Evolutionary conservation across 2,888 invertebrate genomes (phyloP).

Genomic region (Drosophila bunnanda): DNA sequence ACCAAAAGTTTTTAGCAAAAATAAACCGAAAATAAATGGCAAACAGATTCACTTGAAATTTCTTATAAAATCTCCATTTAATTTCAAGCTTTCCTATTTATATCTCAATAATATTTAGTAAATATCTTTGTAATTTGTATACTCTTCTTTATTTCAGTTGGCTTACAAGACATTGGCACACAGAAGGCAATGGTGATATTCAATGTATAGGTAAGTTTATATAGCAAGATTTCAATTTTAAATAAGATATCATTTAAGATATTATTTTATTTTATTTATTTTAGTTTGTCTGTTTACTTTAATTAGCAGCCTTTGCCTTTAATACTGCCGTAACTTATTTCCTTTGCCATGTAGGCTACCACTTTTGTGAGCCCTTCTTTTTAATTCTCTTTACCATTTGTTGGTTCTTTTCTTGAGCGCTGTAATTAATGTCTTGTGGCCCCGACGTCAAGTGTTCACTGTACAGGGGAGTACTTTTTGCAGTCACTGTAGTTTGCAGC

Average conservation of each 20-base stretch:
- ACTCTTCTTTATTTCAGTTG: constrained; percentile 3
- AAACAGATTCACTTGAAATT: not conserved
- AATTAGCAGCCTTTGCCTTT: not conserved
- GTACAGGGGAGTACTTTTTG: constrained; percentile 34
- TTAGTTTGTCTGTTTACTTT: constrained; percentile 1
- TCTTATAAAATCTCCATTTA: not conserved
- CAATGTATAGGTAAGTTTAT: constrained; percentile 12
- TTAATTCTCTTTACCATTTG: constrained; percentile 28
- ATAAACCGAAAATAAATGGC: not conserved
- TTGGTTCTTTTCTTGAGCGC: constrained; percentile 29
- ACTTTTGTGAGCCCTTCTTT: not conserved
- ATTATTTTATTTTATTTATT: not conserved
- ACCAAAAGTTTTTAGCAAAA: not conserved
- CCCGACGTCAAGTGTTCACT: constrained; percentile 41
- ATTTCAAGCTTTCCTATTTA: too few relatives aligned
- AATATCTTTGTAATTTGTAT: too few relatives aligned
- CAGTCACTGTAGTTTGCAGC: constrained; percentile 21
- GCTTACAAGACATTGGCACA: not conserved
- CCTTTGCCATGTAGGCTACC: not conserved
- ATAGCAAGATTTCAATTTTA: not conserved
- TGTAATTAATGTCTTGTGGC: constrained; percentile 37
- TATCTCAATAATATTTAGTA: too few relatives aligned
- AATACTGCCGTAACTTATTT: not conserved
- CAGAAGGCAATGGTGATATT: constrained; percentile 9
- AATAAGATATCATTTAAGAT: not conserved